Conservation (phyloP, 2,113 vertebrate species). For the Vombatus ursinus region DNA sequence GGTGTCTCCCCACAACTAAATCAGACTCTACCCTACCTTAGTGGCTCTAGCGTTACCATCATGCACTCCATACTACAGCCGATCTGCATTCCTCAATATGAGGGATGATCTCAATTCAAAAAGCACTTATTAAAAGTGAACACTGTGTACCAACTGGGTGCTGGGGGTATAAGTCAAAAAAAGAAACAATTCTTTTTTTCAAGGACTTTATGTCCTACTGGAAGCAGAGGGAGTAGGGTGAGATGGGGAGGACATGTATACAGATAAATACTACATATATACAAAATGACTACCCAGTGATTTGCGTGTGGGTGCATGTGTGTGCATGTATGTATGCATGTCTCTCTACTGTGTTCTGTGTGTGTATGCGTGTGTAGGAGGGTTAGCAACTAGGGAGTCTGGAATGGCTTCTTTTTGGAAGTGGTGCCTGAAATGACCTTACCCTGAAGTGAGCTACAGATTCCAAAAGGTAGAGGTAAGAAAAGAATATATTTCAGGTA, state of each 20-base stretch:
- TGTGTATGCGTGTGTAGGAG: not conserved
- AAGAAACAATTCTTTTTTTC: not conserved
- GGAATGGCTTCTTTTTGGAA: not conserved
- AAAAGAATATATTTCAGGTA: not conserved
- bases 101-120: not conserved
- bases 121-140: not conserved
- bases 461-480: not conserved
- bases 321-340: not conserved
- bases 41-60: not conserved
- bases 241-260: not conserved
- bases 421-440: not conserved
- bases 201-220: not conserved
- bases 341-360: not conserved
- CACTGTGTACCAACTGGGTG: not conserved
- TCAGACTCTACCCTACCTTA: not conserved
- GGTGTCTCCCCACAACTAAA: not conserved
- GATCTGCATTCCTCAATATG: not conserved
- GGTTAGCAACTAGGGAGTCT: not conserved
- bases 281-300: not conserved
- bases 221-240: not conserved
- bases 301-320: not conserved
- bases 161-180: not conserved
- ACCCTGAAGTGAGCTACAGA: not conserved
- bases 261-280: not conserved
- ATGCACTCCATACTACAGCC: not conserved